A percentile compares a stretch with the other conserved stretches of the same genome.
phyloP scores from a whole-genome alignment of 2,113 vertebrate species.

The Fulmarus glacialis region DNA sequence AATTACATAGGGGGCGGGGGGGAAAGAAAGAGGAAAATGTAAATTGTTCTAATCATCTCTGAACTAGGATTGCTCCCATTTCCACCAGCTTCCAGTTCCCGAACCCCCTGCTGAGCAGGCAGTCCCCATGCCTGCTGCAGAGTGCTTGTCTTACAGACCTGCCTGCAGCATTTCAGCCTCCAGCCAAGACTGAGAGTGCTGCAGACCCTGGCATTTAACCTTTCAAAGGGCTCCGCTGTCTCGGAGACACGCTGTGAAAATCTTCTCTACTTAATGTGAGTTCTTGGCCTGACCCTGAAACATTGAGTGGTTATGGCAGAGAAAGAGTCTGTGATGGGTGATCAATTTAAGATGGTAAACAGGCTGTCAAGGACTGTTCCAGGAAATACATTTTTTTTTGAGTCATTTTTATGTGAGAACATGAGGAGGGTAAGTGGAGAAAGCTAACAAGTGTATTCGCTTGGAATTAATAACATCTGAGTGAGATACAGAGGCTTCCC shows the following conservation, averaged over 20 bases:
- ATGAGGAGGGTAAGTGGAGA: slow-evolving; percentile 4
- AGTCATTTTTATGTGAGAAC: slow-evolving; percentile 50
- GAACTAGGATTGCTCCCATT: not conserved
- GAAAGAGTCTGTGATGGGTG: not conserved
- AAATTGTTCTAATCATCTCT: not conserved
- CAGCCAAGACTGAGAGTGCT: not conserved
- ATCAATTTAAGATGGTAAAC: slow-evolving; percentile 59
- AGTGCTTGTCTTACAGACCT: not conserved
- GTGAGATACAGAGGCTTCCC: not conserved
- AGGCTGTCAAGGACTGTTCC: slow-evolving; percentile 45
- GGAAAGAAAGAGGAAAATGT: not conserved
- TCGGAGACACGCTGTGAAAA: not conserved
- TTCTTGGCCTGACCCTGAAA: not conserved
- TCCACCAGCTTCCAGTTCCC: not conserved
- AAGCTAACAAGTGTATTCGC: not conserved
- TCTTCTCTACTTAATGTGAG: not conserved
- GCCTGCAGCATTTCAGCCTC: not conserved
- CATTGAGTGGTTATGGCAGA: slow-evolving; percentile 11
- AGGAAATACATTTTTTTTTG: slow-evolving; percentile 15
- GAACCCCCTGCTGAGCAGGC: not conserved
- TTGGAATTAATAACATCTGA: slow-evolving; percentile 36
- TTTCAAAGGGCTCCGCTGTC: slow-evolving; percentile 4
- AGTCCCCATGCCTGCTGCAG: not conserved
- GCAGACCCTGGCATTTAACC: not conserved
- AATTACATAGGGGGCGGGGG: rapidly evolving